phyloP scores from a whole-genome alignment of 2,797 vertebrate genomes.

The Numenius phaeopus region DNA sequence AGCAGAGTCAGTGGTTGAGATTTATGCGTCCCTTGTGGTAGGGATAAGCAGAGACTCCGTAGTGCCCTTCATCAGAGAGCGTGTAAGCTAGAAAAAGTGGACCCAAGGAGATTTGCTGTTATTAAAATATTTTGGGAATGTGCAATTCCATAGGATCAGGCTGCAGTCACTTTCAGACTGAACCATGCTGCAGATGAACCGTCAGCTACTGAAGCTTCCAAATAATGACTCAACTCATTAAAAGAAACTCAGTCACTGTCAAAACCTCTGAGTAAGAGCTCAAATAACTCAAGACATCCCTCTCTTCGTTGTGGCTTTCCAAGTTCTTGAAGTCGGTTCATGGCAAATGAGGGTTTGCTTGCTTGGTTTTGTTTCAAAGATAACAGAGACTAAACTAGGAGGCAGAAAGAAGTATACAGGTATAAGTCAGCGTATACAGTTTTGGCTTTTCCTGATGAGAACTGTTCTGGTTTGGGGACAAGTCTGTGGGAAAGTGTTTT shows the following conservation, averaged over 20 bases:
- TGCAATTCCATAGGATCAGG: neutral
- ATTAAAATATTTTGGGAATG: neutral
- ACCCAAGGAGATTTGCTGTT: neutral
- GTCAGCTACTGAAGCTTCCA: neutral
- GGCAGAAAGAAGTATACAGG: neutral
- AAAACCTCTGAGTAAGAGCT: slow-evolving; percentile 15
- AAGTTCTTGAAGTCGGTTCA: neutral
- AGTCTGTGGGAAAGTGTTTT: neutral
- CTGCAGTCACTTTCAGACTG: neutral
- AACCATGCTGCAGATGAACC: neutral
- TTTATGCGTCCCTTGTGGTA: neutral
- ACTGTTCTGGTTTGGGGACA: neutral
- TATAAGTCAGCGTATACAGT: neutral
- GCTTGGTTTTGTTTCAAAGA: neutral
- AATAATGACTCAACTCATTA: slow-evolving; percentile 43
- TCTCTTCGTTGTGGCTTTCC: neutral
- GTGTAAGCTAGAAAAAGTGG: neutral
- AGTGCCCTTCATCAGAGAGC: neutral
- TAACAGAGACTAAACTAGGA: neutral
- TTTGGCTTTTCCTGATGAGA: neutral
- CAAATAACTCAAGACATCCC: neutral
- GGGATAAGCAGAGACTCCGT: neutral
- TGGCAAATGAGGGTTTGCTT: neutral
- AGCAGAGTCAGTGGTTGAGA: neutral
- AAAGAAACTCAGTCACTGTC: slow-evolving; percentile 18